Percentiles rank a stretch among this genome's conserved stretches.
Conservation (phyloP, 64 coral and sea anemone species). For the Stylophora pistillata region DNA sequence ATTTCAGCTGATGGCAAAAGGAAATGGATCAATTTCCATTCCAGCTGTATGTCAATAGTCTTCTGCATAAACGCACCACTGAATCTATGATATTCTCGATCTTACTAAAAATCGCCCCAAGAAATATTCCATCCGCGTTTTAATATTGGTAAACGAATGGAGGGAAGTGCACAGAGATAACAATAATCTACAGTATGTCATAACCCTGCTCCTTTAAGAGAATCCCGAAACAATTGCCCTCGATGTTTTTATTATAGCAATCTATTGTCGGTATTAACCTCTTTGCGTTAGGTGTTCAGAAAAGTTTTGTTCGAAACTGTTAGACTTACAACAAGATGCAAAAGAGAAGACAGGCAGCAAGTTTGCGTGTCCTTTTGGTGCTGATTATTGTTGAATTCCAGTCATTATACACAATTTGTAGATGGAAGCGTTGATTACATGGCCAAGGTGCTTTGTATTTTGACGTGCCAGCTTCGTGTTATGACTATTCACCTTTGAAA, state of each 20-base stretch:
- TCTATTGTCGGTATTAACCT: neutral
- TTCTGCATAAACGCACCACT: neutral
- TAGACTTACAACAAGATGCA: neutral
- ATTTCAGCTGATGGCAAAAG: conserved; percentile 26
- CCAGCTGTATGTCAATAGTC: conserved; percentile 14
- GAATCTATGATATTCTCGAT: neutral
- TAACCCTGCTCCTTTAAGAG: neutral
- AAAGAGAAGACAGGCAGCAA: neutral
- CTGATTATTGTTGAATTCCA: conserved; percentile 1
- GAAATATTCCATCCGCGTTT: neutral
- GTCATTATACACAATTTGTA: conserved; percentile 23
- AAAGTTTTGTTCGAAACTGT: neutral
- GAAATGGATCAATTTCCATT: conserved; percentile 40
- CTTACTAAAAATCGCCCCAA: neutral
- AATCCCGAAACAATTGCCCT: neutral
- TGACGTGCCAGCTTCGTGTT: conserved; percentile 7
- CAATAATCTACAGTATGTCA: neutral
- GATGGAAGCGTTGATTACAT: conserved; percentile 33
- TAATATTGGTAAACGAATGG: neutral
- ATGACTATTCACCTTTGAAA: conserved; percentile 5
- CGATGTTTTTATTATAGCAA: conserved; percentile 8
- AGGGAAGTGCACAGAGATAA: neutral
- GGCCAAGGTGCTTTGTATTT: conserved; percentile 6
- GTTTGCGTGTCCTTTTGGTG: neutral
- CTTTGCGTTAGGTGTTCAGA: neutral